Evolutionary conservation across 2,113 vertebrate species (phyloP).

Genomic region (Cranoglanis bouderius): DNA sequence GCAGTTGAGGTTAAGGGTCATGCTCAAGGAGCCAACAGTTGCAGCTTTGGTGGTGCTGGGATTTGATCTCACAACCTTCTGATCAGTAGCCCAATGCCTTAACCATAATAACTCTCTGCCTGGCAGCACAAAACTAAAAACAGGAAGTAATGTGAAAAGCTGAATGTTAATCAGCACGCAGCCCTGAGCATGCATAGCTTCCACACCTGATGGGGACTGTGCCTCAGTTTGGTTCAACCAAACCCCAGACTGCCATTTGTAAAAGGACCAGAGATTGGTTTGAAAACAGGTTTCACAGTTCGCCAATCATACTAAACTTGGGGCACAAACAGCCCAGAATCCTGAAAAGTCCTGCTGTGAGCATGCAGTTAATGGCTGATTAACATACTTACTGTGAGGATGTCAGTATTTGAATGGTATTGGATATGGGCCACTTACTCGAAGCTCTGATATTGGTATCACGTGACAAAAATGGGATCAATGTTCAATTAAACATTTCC

Average conservation of each 20-base stretch:
- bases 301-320: too few species aligned
- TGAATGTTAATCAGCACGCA: not conserved
- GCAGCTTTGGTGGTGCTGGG: too few species aligned
- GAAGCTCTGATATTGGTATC: not conserved
- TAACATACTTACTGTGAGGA: not conserved
- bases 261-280: not conserved
- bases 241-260: not conserved
- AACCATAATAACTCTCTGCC: not conserved
- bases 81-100: not conserved
- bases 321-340: too few species aligned
- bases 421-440: not conserved
- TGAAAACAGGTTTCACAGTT: not conserved
- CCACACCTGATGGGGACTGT: too few species aligned
- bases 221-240: not conserved
- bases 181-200: not conserved
- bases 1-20: not conserved
- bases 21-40: too few species aligned
- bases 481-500: not conserved
- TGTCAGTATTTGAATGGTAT: not conserved
- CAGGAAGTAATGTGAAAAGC: not conserved
- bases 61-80: too few species aligned
- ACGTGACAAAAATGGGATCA: not conserved
- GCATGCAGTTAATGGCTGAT: not conserved
- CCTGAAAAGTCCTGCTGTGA: not conserved
- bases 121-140: not conserved